Base-by-base conservation (phyloP, 2,888 invertebrate species). In the Clunio marinus region DNA sequence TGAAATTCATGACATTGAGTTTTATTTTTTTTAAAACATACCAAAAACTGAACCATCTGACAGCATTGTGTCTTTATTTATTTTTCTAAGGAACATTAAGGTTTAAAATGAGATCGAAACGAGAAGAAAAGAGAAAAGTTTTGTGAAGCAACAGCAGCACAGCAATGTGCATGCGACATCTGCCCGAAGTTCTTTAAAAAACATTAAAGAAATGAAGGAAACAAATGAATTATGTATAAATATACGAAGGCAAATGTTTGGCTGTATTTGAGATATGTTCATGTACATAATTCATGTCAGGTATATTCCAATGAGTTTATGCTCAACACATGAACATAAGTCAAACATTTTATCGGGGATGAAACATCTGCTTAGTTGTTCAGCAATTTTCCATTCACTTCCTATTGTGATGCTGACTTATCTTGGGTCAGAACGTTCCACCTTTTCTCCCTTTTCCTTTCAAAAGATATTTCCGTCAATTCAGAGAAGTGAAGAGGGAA, bases 271-370 rank as follows among this genome's bases (percentile, higher is more conserved):
- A n/a, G 41, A 41, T 5, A 32, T 7, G 32, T 32, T 32, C 32
- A 15, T 41, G 15, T 15, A 41, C 41, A n/a, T n/a, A n/a, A n/a
- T n/a, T n/a, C n/a, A 41, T 41, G 41, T 41, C 41, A 41, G 41
- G 41, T 41, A 41, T 5, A 2, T n/a, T 41, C 10, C n/a, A n/a
- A n/a, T n/a, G n/a, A n/a, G n/a, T n/a, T n/a, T 5, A 2, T 41
- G 41, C 41, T 41, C 41, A 41, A 41, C 41, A 41, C 41, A 41
- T n/a, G n/a, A n/a, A n/a, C n/a, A n/a, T n/a, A 41, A 41, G 41
- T n/a, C 41, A 5, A 15, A 41, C n/a, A 32, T n/a, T n/a, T n/a
- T n/a, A 32, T 32, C 41, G 3, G 2, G n/a, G 41, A 15, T 10
- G n/a, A 41, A 41, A 41, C 41, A 41, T 41, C 41, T 41, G 41